A percentile compares a stretch with the other conserved stretches of the same genome.
Evolutionary conservation across 2,888 invertebrate species (phyloP).

Genomic region (Eucera pruinosa): DNA sequence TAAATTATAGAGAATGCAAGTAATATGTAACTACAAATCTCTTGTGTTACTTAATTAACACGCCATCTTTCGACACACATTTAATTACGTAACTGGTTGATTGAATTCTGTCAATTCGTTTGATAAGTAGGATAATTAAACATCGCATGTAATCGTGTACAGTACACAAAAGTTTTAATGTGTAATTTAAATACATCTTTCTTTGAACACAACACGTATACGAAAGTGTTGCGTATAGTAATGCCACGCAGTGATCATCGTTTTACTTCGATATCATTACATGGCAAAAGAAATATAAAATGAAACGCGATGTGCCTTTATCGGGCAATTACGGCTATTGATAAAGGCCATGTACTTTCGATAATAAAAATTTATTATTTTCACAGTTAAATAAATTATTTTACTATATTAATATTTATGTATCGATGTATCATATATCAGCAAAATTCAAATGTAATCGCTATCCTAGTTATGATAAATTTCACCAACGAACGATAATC

Average conservation of each 20-base stretch:
- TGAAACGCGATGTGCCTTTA: not conserved
- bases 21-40: not conserved
- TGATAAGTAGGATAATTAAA: constrained; percentile 23
- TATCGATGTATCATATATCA: constrained; percentile 5
- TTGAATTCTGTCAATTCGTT: constrained; percentile 24
- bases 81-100: constrained; percentile 58
- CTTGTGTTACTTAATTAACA: constrained; percentile 55
- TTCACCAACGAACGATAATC: constrained; percentile 1
- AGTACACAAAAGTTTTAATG: not conserved
- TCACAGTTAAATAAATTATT: not conserved
- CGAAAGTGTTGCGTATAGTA: not conserved
- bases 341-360: not conserved
- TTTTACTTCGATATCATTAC: not conserved
- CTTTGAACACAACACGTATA: not conserved
- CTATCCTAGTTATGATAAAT: constrained; percentile 17
- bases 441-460: constrained; percentile 11
- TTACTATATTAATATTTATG: not conserved
- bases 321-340: not conserved
- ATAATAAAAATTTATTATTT: constrained; percentile 5
- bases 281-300: not conserved
- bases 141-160: not conserved
- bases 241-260: not conserved
- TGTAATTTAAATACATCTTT: not conserved
- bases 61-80: constrained; percentile 36
- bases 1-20: not conserved